Percentiles rank a stretch among this genome's conserved stretches.
These are phyloP conservation scores for Cheracebus regulus DNA, from an alignment of 2,797 vertebrate genomes.

Conservation along the genomic window DNA sequence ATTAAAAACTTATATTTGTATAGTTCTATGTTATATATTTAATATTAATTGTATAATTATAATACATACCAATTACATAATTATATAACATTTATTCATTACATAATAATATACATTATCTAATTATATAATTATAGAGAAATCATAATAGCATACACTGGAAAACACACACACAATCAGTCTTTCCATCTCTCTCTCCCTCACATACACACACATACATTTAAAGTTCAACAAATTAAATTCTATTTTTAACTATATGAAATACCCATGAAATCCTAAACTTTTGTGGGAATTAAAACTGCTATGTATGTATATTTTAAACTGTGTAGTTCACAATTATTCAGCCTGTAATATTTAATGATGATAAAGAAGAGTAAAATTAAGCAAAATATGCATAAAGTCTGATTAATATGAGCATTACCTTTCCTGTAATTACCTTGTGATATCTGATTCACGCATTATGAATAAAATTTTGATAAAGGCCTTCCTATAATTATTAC, in stretches of 20 bases:
- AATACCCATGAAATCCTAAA: background rate
- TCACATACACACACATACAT: background rate
- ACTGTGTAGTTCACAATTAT: background rate
- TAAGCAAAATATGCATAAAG: background rate
- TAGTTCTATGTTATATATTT: background rate
- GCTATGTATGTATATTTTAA: background rate
- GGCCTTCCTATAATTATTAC: background rate
- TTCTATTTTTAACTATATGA: background rate
- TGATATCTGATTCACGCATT: background rate
- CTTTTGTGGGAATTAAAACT: background rate
- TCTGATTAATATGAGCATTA: background rate
- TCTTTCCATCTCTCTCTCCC: background rate
- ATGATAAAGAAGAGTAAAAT: background rate
- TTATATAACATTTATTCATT: background rate
- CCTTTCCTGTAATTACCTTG: background rate
- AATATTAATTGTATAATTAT: background rate
- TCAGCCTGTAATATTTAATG: background rate
- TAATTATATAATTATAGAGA: background rate
- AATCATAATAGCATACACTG: background rate
- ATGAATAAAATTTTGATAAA: constrained; percentile 28
- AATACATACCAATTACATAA: background rate
- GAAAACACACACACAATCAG: background rate
- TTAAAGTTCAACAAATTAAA: background rate
- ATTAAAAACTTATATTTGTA: background rate
- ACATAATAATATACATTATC: background rate